These are phyloP conservation scores for Ephestia elutella DNA, from an alignment of 1,140 invertebrate species.

Conservation along the genomic window DNA sequence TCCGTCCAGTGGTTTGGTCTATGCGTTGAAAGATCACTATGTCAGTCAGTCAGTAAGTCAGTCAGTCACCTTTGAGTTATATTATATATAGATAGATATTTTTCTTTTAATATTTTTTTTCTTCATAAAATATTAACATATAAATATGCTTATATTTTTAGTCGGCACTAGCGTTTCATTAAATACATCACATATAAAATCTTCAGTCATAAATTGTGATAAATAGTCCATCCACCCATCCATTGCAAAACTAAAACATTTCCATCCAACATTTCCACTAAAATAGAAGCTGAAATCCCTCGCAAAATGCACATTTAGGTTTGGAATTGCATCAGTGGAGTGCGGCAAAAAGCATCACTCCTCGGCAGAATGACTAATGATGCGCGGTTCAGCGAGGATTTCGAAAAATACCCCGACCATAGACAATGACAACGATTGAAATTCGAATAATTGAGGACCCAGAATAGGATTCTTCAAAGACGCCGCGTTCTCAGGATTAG, in stretches of 20 bases:
- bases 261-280: not conserved
- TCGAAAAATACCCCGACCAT: slow-evolving; percentile 49
- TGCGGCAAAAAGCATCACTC: slow-evolving; percentile 45
- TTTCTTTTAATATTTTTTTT: too few relatives aligned
- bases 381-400: slow-evolving; percentile 34
- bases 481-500: slow-evolving; percentile 19
- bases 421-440: slow-evolving; percentile 51
- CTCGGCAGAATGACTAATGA: slow-evolving; percentile 58
- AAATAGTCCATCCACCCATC: not conserved
- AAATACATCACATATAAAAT: too few relatives aligned
- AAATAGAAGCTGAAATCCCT: slow-evolving; percentile 7
- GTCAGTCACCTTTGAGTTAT: too few relatives aligned
- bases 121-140: too few relatives aligned
- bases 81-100: too few relatives aligned
- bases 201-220: slow-evolving; percentile 1
- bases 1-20: too few relatives aligned
- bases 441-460: slow-evolving; percentile 48
- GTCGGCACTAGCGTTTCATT: too few relatives aligned
- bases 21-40: too few relatives aligned
- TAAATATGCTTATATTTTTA: too few relatives aligned
- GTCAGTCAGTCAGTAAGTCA: too few relatives aligned
- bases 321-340: slow-evolving; percentile 38
- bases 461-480: slow-evolving; percentile 30
- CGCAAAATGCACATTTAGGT: slow-evolving; percentile 30
- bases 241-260: not conserved